A percentile compares a stretch with the other conserved stretches of the same genome.
Conservation (phyloP, 2,113 vertebrate species). For the Phaetusa simplex region DNA sequence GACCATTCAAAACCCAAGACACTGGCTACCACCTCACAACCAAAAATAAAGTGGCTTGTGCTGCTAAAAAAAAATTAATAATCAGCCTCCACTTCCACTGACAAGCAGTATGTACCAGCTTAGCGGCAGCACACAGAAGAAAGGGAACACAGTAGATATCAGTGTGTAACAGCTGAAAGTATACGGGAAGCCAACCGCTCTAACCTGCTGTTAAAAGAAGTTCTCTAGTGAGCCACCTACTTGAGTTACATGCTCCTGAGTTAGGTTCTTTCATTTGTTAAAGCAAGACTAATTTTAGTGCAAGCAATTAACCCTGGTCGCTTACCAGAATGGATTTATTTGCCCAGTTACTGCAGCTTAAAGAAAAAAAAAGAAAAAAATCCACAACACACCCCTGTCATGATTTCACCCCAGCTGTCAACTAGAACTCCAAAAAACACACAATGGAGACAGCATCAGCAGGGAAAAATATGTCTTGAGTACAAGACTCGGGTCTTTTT, state of each 20-base stretch:
- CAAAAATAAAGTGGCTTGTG: not conserved
- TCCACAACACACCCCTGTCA: not conserved
- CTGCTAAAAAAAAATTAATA: not conserved
- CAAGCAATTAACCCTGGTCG: not conserved
- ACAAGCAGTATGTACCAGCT: not conserved
- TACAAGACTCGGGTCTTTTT: not conserved
- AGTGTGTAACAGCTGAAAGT: rapidly evolving
- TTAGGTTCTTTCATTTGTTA: not conserved
- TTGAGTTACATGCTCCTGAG: not conserved
- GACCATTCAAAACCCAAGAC: not conserved
- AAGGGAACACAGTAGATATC: not conserved
- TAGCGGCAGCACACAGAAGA: not conserved
- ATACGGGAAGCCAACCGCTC: not conserved
- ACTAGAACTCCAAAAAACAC: not conserved
- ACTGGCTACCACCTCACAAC: not conserved
- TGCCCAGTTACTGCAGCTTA: not conserved
- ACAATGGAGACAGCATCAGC: not conserved
- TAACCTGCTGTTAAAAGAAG: not conserved
- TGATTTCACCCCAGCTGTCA: not conserved
- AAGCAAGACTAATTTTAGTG: not conserved
- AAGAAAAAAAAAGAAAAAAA: not conserved
- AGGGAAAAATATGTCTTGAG: not conserved
- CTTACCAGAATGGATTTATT: not conserved
- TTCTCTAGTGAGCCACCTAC: not conserved
- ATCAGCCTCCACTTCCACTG: not conserved